Evolutionary conservation across 1,140 invertebrate genomes (phyloP).

Genomic region (Eufriesea mexicana): DNA sequence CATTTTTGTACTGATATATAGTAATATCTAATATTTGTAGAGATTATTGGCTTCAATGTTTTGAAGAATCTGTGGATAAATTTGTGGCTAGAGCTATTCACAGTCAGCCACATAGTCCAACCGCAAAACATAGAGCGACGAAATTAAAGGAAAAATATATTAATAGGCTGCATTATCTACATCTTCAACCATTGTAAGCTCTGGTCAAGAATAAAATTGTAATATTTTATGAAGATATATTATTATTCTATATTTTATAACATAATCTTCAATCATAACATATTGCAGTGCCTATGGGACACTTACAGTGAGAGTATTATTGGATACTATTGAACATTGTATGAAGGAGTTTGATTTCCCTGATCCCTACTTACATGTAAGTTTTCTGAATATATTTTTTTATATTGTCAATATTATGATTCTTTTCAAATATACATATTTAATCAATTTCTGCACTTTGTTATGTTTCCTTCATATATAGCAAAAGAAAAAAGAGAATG

Average conservation of each 20-base stretch:
- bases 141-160: constrained; percentile 93
- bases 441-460: constrained; percentile 17
- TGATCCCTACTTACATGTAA: constrained; percentile 93
- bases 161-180: constrained; percentile 89
- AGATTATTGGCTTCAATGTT: constrained; percentile 96
- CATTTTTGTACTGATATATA: constrained; percentile 11
- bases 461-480: constrained; percentile 68
- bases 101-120: constrained; percentile 88
- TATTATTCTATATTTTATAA: not conserved
- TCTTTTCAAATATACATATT: not conserved
- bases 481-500: constrained; percentile 88
- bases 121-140: constrained; percentile 90
- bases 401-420: constrained; percentile 68
- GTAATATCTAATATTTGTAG: constrained; percentile 77
- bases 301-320: constrained; percentile 92
- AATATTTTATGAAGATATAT: constrained; percentile 46
- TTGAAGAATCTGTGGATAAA: constrained; percentile 91
- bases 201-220: constrained; percentile 30
- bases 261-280: constrained; percentile 23
- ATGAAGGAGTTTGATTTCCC: constrained; percentile 95
- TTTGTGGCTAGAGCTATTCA: constrained; percentile 89
- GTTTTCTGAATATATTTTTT: constrained; percentile 79
- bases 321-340: constrained; percentile 96
- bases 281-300: constrained; percentile 90
- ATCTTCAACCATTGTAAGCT: constrained; percentile 90